phyloP scores from a whole-genome alignment of 1,140 invertebrate genomes.

The Agrypnia vestita region DNA sequence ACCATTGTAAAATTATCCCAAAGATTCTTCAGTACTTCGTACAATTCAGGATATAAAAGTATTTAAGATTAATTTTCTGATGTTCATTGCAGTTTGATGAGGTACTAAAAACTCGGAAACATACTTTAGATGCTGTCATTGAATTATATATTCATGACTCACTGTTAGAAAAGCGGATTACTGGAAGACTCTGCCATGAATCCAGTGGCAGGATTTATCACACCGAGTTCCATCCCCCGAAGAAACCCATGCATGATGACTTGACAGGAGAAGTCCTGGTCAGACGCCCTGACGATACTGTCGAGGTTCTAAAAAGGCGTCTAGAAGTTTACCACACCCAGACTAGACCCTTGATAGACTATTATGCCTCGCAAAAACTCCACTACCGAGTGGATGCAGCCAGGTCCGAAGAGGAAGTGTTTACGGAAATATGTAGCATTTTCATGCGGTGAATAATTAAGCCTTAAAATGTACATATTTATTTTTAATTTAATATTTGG shows the following conservation, averaged over 20 bases:
- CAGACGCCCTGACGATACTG: constrained; percentile 93
- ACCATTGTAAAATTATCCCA: too few relatives aligned
- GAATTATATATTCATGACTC: constrained; percentile 96
- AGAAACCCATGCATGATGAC: constrained; percentile 94
- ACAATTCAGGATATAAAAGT: too few relatives aligned
- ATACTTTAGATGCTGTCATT: constrained; percentile 90
- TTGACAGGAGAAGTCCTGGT: constrained; percentile 93
- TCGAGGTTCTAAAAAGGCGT: constrained; percentile 90
- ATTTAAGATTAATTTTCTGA: background rate
- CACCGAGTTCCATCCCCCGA: constrained; percentile 96
- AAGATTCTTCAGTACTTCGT: too few relatives aligned
- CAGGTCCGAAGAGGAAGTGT: constrained; percentile 80
- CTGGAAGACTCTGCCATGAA: constrained; percentile 92
- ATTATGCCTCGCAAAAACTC: constrained; percentile 86
- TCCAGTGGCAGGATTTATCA: constrained; percentile 96
- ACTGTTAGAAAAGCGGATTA: constrained; percentile 93
- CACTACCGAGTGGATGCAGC: constrained; percentile 85
- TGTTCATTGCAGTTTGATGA: constrained; percentile 85
- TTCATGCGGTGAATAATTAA: constrained; percentile 71
- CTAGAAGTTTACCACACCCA: constrained; percentile 89
- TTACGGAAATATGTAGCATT: constrained; percentile 84
- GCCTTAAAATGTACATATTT: constrained; percentile 26
- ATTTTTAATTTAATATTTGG: constrained; percentile 15
- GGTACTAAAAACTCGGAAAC: constrained; percentile 87
- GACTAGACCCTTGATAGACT: constrained; percentile 92